Percentiles rank a stretch among this genome's conserved stretches.
phyloP scores from a whole-genome alignment of 2,113 vertebrate genomes.

The Grammomys surdaster region DNA sequence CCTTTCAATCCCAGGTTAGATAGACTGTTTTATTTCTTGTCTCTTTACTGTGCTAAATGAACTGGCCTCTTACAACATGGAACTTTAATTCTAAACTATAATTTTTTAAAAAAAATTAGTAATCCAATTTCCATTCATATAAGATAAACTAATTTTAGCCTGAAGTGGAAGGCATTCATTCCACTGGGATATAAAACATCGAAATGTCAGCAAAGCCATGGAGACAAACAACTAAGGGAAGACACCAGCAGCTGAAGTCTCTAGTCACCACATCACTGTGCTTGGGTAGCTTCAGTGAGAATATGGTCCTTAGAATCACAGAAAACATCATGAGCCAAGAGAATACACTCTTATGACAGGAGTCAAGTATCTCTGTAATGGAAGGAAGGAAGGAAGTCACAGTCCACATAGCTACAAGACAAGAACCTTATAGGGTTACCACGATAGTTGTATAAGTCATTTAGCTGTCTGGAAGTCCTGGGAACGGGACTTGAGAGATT shows the following conservation, averaged over 20 bases:
- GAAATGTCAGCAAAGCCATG: not conserved
- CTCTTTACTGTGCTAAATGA: not conserved
- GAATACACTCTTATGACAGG: not conserved
- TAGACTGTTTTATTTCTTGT: not conserved
- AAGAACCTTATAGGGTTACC: not conserved
- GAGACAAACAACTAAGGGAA: conserved; percentile 8
- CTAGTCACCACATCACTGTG: not conserved
- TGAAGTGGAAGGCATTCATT: conserved; percentile 24
- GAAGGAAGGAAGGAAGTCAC: not conserved
- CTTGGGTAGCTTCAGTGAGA: not conserved
- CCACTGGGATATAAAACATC: not conserved
- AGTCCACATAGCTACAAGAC: not conserved
- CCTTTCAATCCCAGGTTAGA: not conserved
- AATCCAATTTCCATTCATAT: not conserved
- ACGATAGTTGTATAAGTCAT: not conserved
- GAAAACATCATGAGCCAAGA: not conserved
- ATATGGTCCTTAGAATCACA: conserved; percentile 20
- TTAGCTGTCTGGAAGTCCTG: not conserved
- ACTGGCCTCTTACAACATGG: not conserved
- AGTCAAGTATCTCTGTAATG: not conserved
- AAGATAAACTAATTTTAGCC: conserved; percentile 16
- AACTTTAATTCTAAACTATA: conserved; percentile 37
- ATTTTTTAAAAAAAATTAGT: not conserved
- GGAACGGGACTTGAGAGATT: not conserved
- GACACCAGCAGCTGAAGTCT: not conserved